Evolutionary conservation across 2,888 invertebrate species (phyloP).

Genomic region (Hoplodrina ambigua): DNA sequence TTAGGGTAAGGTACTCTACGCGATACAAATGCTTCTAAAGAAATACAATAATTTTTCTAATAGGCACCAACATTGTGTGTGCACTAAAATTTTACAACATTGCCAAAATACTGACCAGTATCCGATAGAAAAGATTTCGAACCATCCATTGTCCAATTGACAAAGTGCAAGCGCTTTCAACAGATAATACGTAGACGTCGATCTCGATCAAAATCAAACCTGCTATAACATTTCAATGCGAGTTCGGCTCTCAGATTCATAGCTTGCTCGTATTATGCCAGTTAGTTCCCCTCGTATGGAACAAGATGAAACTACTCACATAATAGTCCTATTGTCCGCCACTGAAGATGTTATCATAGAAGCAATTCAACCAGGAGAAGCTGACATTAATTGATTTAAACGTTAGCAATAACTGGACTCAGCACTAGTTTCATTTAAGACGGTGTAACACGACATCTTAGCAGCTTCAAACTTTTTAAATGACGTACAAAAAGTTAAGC

Average conservation of each 20-base stretch:
- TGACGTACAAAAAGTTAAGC: conserved; percentile 75
- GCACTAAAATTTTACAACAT: conserved; percentile 30
- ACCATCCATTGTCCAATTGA: conserved; percentile 66
- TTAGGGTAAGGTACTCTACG: background rate
- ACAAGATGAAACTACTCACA: conserved; percentile 78
- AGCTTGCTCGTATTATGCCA: conserved; percentile 74
- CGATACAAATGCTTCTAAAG: conserved; percentile 20
- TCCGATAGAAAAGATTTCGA: conserved; percentile 54
- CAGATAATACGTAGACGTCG: conserved; percentile 71
- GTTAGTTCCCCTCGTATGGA: conserved; percentile 72
- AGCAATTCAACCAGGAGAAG: conserved; percentile 72
- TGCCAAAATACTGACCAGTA: conserved; percentile 39
- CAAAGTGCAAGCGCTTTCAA: conserved; percentile 74
- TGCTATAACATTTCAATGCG: conserved; percentile 80
- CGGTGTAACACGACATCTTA: conserved; percentile 56
- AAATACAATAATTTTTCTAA: background rate
- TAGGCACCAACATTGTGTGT: conserved; percentile 9
- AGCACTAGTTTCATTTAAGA: conserved; percentile 46
- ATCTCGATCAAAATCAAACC: conserved; percentile 76
- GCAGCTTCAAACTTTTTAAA: conserved; percentile 67
- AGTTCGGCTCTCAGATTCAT: conserved; percentile 75
- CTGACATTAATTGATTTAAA: conserved; percentile 76
- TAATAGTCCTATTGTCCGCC: conserved; percentile 82
- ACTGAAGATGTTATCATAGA: conserved; percentile 79
- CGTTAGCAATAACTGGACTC: conserved; percentile 54